Conservation (phyloP, 2,113 vertebrate genomes). For the Elephas maximus region DNA sequence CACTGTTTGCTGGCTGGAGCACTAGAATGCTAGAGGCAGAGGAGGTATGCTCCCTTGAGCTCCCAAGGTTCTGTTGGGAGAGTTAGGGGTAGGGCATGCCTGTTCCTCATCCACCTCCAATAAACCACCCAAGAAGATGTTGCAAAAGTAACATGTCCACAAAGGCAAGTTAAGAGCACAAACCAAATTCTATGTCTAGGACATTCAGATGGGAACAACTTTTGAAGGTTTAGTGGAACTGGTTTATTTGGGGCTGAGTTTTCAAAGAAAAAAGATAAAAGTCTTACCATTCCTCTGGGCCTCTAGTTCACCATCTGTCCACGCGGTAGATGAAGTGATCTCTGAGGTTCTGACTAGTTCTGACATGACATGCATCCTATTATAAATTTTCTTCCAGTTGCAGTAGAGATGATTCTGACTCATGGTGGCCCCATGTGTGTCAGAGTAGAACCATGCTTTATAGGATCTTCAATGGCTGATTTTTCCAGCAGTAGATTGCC, state of each 20-base stretch:
- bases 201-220: not conserved
- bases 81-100: not conserved
- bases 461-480: not conserved
- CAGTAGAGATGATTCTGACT: not conserved
- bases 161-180: not conserved
- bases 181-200: not conserved
- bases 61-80: not conserved
- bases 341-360: not conserved
- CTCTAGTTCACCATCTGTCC: not conserved
- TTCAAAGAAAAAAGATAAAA: slow-evolving; percentile 23
- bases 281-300: not conserved
- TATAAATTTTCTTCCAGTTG: not conserved
- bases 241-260: slow-evolving; percentile 1
- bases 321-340: not conserved
- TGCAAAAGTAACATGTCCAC: not conserved
- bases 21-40: not conserved
- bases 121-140: not conserved
- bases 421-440: not conserved
- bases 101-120: not conserved
- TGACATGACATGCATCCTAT: not conserved
- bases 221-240: slow-evolving; percentile 9
- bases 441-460: not conserved
- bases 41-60: not conserved
- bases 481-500: not conserved
- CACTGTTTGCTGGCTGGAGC: not conserved